A percentile compares a stretch with the other conserved stretches of the same genome.
These are phyloP conservation scores for Synergus japonicus DNA, from an alignment of 2,888 invertebrate genomes.

Conservation along the genomic window DNA sequence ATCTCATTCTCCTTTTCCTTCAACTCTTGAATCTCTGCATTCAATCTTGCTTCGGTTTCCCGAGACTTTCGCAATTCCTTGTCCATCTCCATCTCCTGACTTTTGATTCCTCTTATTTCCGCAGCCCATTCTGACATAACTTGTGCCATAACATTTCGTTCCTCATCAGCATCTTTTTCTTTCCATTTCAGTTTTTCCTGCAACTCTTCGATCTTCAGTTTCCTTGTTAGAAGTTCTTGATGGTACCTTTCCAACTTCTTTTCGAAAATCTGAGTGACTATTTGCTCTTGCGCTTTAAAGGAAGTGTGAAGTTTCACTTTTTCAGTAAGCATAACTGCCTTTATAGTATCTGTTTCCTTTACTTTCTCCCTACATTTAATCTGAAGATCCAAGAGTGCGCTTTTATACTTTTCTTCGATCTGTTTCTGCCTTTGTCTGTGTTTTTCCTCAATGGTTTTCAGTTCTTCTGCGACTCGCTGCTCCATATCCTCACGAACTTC, in stretches of 20 bases:
- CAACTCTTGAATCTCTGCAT: slow-evolving; percentile 78
- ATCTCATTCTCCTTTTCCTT: slow-evolving; percentile 65
- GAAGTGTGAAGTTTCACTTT: slow-evolving; percentile 79
- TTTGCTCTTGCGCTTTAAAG: slow-evolving; percentile 79
- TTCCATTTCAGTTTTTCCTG: slow-evolving; percentile 79
- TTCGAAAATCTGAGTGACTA: slow-evolving; percentile 77
- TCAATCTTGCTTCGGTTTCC: slow-evolving; percentile 77
- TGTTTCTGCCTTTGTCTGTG: slow-evolving; percentile 79
- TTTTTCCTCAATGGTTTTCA: slow-evolving; percentile 81
- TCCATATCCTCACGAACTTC: slow-evolving; percentile 84
- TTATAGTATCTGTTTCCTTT: slow-evolving; percentile 79
- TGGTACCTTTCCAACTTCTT: slow-evolving; percentile 72
- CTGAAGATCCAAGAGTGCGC: slow-evolving; percentile 78
- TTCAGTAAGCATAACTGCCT: slow-evolving; percentile 79
- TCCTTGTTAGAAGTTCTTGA: slow-evolving; percentile 65
- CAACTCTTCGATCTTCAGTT: slow-evolving; percentile 75
- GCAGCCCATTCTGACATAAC: slow-evolving; percentile 69
- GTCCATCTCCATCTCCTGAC: slow-evolving; percentile 76
- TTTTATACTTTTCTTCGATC: slow-evolving; percentile 79
- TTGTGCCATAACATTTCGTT: slow-evolving; percentile 77
- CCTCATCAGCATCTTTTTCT: slow-evolving; percentile 79
- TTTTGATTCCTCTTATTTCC: slow-evolving; percentile 70
- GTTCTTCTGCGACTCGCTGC: slow-evolving; percentile 82
- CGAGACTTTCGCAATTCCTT: slow-evolving; percentile 78
- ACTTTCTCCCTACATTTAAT: slow-evolving; percentile 79